phyloP scores from a whole-genome alignment of 1,140 invertebrate genomes.

The Trialeurodes vaporariorum region DNA sequence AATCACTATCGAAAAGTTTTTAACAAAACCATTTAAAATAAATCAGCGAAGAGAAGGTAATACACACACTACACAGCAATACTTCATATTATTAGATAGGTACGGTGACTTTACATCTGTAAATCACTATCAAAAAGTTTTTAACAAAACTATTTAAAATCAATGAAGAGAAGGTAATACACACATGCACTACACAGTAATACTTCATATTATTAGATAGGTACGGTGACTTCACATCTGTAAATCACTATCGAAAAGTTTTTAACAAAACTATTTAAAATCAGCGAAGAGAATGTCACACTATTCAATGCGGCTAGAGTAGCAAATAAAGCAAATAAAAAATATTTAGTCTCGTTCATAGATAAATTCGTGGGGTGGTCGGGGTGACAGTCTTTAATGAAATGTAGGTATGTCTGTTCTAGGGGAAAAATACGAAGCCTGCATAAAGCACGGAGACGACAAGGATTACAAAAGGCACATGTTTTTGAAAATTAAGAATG shows the following conservation, averaged over 20 bases:
- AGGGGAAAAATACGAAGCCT: slow-evolving; percentile 78
- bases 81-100: no score
- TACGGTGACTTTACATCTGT: no score
- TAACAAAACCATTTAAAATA: no score
- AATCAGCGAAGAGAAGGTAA: no score
- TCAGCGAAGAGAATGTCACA: slow-evolving; percentile 1
- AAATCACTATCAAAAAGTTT: neutral
- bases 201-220: no score
- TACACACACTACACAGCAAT: no score
- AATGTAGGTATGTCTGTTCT: slow-evolving; percentile 32
- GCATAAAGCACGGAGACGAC: slow-evolving; percentile 44
- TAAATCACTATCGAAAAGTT: neutral
- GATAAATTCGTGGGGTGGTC: neutral
- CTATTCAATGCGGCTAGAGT: neutral
- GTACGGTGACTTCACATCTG: no score
- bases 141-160: slow-evolving; percentile 1
- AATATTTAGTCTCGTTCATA: neutral
- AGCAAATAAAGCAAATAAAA: neutral
- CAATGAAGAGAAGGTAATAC: neutral
- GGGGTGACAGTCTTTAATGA: slow-evolving; percentile 11
- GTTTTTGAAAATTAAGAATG: slow-evolving; percentile 72
- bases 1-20: no score
- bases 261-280: neutral
- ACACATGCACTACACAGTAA: no score
- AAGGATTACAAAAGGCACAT: slow-evolving; percentile 77